Base-by-base conservation (phyloP, 2,888 invertebrate species). In the Tinea trinotella region DNA sequence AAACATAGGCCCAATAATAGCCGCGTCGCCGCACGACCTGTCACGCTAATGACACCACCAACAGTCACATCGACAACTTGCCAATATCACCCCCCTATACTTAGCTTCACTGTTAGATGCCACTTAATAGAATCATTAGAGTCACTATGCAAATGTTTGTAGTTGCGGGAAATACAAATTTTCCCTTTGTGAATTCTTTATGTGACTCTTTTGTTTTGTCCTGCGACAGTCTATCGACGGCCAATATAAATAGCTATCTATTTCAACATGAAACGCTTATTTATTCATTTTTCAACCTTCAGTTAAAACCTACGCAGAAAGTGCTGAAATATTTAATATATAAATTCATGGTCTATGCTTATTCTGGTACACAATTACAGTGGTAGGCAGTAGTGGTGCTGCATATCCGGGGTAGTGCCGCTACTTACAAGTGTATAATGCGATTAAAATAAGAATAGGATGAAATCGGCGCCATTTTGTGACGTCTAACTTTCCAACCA, bases 11-110 rank as follows among this genome's bases (percentile, higher is more conserved):
- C n/a, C 13, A n/a, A 13, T 40, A 40, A 40, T 40, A 40, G 40
- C 15, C 40, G 6, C 24, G 7, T 30, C 30, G 30, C 13, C 40
- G 40, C 40, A 15, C 24, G 24, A 24, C 6, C 24, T 24, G 9
- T 9, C 79, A 82, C 76, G 81, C 76, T 83, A 83, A 85, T 85
- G 75, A 65, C 76, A 74, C 60, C 64, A 73, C 73, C 76, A 79
- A 80, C 73, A 74, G 73, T 76, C 70, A 74, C 70, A 74, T 74
- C 69, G 80, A 79, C 83, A 74, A 75, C 36, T 79, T 79, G 59
- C 73, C 76, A 68, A 73, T 67, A 70, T 60, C 73, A 46, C 75
- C 71, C 69, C 64, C 66, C 68, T 63, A 63, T 66, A 59, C 63
- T 61, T 60, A 59, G 60, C 59, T 58, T 61, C 63, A 59, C n/a